Base-by-base conservation (phyloP, 2,888 invertebrate species). In the Sepiola atlantica region DNA sequence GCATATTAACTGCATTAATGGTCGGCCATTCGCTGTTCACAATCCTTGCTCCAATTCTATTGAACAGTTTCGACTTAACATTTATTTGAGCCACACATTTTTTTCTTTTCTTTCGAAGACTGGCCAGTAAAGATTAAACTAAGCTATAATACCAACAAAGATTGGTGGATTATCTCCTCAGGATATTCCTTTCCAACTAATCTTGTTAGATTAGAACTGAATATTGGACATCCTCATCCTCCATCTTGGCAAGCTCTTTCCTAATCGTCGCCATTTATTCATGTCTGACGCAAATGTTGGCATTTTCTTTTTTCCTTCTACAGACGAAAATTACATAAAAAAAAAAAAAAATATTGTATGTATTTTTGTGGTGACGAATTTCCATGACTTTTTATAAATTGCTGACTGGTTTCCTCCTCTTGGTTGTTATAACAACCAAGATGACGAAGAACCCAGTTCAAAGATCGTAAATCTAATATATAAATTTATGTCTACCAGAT, bases 1-100 rank as follows among this genome's bases (percentile, higher is more conserved):
- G n/a, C 77, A n/a, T 77, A 77, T 77, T 77, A 77, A 77, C 77
- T n/a, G 77, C n/a, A 77, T 77, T 77, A n/a, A 77, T 77, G n/a
- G n/a, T 18, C n/a, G 77, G n/a, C 16, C 32, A n/a, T 28, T 3
- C 77, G 4, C 0, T 77, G 77, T 77, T n/a, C 14, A 16, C 77
- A 77, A 32, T n/a, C n/a, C 16, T 77, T 77, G 77, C n/a, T 77
- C 18, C n/a, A 32, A n/a, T 77, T n/a, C 77, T 32, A 77, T 77
- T n/a, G 32, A 77, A 77, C 77, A 77, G n/a, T n/a, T 77, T 77
- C 28, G 12, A 8, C 77, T 77, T 77, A 77, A 28, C 77, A 77
- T 77, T 77, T 77, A 77, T 77, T 77, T 28, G 77, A 28, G n/a
- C 77, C 18, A 77, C 77, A 77, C n/a, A n/a, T 77, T 77, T 21